Evolutionary conservation across 2,797 vertebrate species (phyloP).

Genomic region (Microcaecilia unicolor): DNA sequence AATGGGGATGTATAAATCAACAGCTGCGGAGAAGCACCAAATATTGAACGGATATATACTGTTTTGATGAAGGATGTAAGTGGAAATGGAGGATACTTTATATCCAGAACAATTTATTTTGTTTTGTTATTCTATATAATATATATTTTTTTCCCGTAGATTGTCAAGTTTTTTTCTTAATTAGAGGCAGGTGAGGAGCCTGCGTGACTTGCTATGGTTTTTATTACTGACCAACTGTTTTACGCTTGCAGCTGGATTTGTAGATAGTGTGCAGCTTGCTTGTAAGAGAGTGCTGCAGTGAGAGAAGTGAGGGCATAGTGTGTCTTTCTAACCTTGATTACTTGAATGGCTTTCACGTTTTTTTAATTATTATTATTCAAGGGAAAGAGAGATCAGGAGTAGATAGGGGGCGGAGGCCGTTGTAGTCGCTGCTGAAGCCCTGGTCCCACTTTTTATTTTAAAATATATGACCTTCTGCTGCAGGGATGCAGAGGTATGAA

Average conservation of each 20-base stretch:
- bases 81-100: background rate
- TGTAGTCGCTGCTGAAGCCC: constrained; percentile 1
- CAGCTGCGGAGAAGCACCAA: constrained; percentile 9
- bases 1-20: constrained; percentile 46
- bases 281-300: background rate
- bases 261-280: background rate
- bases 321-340: background rate
- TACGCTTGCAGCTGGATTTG: background rate
- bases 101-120: background rate
- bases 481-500: constrained; percentile 40
- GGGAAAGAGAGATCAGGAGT: background rate
- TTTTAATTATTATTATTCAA: background rate
- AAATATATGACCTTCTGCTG: too few relatives aligned
- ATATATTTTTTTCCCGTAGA: too few relatives aligned
- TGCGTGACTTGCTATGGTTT: rapidly evolving
- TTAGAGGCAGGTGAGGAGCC: too few relatives aligned
- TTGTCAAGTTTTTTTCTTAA: too few relatives aligned
- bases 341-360: background rate
- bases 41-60: constrained; percentile 14
- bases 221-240: background rate
- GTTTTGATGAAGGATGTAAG: constrained; percentile 37
- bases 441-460: constrained; percentile 1
- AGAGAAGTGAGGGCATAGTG: background rate
- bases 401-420: background rate
- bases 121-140: background rate